Percentiles rank a stretch among this genome's conserved stretches.
Evolutionary conservation across 2,113 vertebrate species (phyloP).

Genomic region (Leuciscus idus): DNA sequence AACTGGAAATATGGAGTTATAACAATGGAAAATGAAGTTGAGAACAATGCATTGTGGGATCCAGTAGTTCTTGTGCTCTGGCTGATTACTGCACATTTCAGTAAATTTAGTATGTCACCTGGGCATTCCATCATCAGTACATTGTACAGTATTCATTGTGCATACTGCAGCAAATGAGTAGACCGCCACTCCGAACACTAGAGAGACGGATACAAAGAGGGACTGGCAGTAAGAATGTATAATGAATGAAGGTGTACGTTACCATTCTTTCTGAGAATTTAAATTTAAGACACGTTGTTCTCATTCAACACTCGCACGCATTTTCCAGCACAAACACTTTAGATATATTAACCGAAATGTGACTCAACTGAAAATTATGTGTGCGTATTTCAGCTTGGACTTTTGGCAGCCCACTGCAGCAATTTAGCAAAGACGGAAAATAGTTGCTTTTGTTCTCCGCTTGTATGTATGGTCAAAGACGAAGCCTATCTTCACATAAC

Average conservation of each 20-base stretch:
- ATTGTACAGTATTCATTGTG: background rate
- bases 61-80: background rate
- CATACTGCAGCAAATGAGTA: background rate
- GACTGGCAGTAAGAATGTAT: slow-evolving; percentile 8
- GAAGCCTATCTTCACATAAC: slow-evolving; percentile 38
- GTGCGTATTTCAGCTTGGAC: background rate
- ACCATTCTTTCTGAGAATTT: background rate
- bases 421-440: background rate
- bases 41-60: background rate
- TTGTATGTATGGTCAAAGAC: slow-evolving; percentile 13
- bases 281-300: slow-evolving; percentile 6
- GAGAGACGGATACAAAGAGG: background rate
- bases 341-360: background rate
- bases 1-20: background rate
- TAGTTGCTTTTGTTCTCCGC: background rate
- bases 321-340: background rate
- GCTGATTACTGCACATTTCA: background rate
- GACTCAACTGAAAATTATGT: background rate
- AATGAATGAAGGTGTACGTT: slow-evolving; percentile 13
- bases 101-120: background rate
- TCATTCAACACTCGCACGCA: background rate
- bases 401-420: background rate
- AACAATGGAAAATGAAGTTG: background rate
- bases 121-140: background rate
- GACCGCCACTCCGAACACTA: background rate